Conservation (phyloP, 2,888 invertebrate genomes). For the Chrysomela aeneicollis region DNA sequence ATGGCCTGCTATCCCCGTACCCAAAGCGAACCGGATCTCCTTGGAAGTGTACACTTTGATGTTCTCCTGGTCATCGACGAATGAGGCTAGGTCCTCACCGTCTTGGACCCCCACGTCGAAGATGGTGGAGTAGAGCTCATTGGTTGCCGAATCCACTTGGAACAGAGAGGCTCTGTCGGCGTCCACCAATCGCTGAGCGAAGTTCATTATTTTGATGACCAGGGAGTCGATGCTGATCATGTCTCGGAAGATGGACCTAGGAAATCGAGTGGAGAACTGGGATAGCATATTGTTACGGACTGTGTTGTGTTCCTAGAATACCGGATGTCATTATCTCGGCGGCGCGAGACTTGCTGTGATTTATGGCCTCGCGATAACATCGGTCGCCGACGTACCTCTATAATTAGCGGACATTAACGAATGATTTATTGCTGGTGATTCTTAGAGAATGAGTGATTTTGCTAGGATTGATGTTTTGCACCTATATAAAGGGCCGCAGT, state of each 20-base stretch:
- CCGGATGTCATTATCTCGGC: no score
- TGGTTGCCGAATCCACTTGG: constrained; percentile 75
- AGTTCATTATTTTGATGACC: constrained; percentile 84
- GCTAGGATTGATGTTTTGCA: no score
- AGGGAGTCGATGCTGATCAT: constrained; percentile 85
- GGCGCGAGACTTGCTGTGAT: no score
- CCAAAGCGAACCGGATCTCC: constrained; percentile 75
- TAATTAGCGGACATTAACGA: no score
- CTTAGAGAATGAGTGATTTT: no score
- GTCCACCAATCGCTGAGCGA: constrained; percentile 80
- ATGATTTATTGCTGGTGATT: no score
- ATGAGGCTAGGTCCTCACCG: constrained; percentile 29
- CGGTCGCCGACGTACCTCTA: no score
- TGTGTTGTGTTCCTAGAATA: no score
- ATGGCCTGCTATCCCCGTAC: constrained; percentile 82
- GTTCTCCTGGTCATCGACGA: constrained; percentile 38
- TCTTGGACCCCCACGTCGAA: constrained; percentile 72
- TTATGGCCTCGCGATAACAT: no score
- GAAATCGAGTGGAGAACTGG: no score
- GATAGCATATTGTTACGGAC: no score
- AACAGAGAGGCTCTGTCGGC: constrained; percentile 87
- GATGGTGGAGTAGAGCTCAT: constrained; percentile 82
- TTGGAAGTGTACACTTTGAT: constrained; percentile 58
- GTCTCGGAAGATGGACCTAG: constrained; percentile 86
- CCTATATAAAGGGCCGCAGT: no score